Percentiles rank a stretch among this genome's conserved stretches.
Conservation (phyloP, 92 coral and sea anemone genomes). For the Metridium senile region DNA sequence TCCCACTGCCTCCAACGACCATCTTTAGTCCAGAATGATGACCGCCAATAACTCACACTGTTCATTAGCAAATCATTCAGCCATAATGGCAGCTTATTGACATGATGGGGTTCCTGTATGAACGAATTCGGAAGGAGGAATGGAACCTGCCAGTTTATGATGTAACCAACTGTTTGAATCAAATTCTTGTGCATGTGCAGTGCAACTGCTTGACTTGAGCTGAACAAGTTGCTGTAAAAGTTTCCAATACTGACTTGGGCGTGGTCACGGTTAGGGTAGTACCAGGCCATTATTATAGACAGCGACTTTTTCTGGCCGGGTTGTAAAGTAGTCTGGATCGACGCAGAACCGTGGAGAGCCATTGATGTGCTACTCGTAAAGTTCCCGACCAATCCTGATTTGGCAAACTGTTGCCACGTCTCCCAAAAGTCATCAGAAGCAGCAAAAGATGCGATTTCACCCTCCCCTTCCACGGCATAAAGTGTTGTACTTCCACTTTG, state of each 20-base stretch:
- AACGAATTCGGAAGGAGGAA: slow-evolving; percentile 37
- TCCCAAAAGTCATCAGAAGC: slow-evolving; percentile 69
- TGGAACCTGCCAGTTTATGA: slow-evolving; percentile 72
- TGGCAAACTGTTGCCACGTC: slow-evolving; percentile 63
- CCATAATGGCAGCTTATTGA: slow-evolving; percentile 73
- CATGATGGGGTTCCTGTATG: slow-evolving; percentile 15
- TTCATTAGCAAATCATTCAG: slow-evolving; percentile 70
- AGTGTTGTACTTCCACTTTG: slow-evolving; percentile 88
- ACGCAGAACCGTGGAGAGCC: slow-evolving; percentile 76
- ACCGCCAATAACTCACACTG: slow-evolving; percentile 84
- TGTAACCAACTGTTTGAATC: slow-evolving; percentile 47
- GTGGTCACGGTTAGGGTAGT: slow-evolving; percentile 81
- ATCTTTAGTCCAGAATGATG: slow-evolving; percentile 89
- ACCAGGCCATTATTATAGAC: slow-evolving; percentile 81
- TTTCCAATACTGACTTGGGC: slow-evolving; percentile 77
- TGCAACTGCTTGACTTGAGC: slow-evolving; percentile 79
- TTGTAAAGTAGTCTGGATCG: slow-evolving; percentile 47
- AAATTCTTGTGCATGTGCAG: slow-evolving; percentile 75
- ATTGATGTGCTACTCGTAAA: slow-evolving; percentile 25
- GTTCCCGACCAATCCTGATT: slow-evolving; percentile 60
- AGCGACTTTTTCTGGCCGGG: slow-evolving; percentile 84
- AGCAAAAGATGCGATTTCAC: slow-evolving; percentile 58
- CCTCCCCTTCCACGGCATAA: slow-evolving; percentile 58
- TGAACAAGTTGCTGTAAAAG: slow-evolving; percentile 60
- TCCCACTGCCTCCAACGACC: slow-evolving; percentile 92